Conservation (phyloP, 2,113 vertebrate genomes). For the Tiliqua scincoides region DNA sequence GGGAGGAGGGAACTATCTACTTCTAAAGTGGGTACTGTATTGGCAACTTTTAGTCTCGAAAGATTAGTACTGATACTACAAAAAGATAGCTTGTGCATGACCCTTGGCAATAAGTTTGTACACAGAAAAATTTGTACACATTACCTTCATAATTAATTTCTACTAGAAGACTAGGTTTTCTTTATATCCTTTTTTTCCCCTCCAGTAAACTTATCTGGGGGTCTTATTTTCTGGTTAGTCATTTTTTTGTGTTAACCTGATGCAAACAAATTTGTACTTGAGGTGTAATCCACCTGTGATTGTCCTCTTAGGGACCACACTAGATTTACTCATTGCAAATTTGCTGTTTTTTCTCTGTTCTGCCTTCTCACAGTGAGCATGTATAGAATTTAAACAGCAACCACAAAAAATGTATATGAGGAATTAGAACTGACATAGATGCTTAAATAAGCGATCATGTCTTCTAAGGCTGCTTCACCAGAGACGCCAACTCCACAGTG, state of each 20-base stretch:
- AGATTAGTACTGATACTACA: background rate
- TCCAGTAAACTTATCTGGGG: slow-evolving; percentile 46
- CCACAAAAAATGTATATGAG: background rate
- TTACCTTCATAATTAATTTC: background rate
- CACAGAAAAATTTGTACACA: slow-evolving; percentile 7
- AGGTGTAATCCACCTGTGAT: slow-evolving; percentile 48
- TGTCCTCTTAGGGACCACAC: slow-evolving; percentile 34
- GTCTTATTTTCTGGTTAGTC: slow-evolving; percentile 53
- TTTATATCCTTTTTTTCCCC: slow-evolving; percentile 19
- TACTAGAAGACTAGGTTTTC: slow-evolving; percentile 34
- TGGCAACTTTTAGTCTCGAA: too few species aligned
- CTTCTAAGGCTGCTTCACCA: slow-evolving; percentile 63
- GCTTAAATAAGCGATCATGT: slow-evolving; percentile 73
- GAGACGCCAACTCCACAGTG: slow-evolving; percentile 66
- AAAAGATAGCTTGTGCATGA: background rate
- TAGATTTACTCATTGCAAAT: slow-evolving; percentile 40
- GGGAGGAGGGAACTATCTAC: too few species aligned
- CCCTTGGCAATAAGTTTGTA: slow-evolving; percentile 7
- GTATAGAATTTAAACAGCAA: slow-evolving; percentile 46
- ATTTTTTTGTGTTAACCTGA: slow-evolving; percentile 41
- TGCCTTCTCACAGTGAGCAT: slow-evolving; percentile 36
- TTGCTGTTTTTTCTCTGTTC: slow-evolving; percentile 48
- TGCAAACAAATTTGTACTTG: slow-evolving; percentile 38
- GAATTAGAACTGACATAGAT: slow-evolving; percentile 68
- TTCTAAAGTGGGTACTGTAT: background rate